A percentile compares a stretch with the other conserved stretches of the same genome.
phyloP scores from a whole-genome alignment of 2,113 vertebrate genomes.

The Hemicordylus capensis region DNA sequence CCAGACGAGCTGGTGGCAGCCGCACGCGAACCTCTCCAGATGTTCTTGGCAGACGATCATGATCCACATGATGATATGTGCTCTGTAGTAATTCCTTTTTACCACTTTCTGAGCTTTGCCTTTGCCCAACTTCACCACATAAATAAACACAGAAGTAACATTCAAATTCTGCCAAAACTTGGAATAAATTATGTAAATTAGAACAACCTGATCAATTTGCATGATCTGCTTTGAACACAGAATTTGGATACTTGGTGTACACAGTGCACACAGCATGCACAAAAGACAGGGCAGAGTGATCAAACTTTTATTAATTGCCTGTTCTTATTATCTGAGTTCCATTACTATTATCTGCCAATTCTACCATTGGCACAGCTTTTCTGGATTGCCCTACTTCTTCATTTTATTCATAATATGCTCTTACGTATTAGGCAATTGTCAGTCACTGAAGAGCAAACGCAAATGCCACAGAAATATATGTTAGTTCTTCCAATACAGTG shows the following conservation, averaged over 20 bases:
- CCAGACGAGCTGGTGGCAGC: too few relatives aligned
- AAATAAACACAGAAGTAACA: not conserved
- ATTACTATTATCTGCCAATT: not conserved
- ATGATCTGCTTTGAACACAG: not conserved
- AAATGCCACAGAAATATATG: not conserved
- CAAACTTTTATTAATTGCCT: not conserved
- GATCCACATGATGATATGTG: too few relatives aligned
- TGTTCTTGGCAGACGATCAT: too few relatives aligned
- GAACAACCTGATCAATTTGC: not conserved
- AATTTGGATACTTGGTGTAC: not conserved
- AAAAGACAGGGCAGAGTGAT: not conserved
- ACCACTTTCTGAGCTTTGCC: not conserved
- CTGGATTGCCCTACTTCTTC: not conserved
- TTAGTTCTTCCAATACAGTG: not conserved
- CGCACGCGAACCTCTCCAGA: too few relatives aligned
- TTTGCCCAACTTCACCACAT: not conserved
- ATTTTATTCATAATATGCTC: not conserved
- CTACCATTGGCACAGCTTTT: not conserved
- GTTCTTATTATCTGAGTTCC: not conserved
- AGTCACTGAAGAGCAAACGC: not conserved
- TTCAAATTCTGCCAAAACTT: not conserved
- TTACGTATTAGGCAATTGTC: not conserved
- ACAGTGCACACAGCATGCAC: not conserved
- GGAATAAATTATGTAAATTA: not conserved
- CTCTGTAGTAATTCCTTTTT: not conserved